These are phyloP conservation scores for Stylophora pistillata DNA, from an alignment of 64 coral and sea anemone species.

Conservation along the genomic window DNA sequence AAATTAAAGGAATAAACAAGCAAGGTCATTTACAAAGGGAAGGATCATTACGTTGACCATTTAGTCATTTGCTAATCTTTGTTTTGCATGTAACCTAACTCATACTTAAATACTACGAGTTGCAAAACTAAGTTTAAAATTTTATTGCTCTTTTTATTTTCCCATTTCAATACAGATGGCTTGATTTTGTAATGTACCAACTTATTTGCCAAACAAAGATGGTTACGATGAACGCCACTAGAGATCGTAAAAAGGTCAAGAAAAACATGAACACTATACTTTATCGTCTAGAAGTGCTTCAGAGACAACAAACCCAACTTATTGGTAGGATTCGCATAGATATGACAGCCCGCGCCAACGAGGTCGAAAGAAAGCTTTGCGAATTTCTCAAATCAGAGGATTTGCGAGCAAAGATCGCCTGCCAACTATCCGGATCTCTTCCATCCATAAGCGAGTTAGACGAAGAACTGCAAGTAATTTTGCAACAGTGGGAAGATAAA, in stretches of 20 bases:
- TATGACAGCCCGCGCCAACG: background rate
- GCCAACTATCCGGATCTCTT: background rate
- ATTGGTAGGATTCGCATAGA: background rate
- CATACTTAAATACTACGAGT: no score
- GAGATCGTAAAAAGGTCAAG: background rate
- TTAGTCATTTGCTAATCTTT: no score
- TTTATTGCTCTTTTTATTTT: no score
- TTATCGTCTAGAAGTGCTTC: background rate
- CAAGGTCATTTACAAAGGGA: no score
- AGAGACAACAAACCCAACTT: background rate
- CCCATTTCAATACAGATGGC: background rate
- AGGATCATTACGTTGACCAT: no score
- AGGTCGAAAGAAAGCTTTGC: background rate
- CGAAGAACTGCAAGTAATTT: conserved; percentile 15
- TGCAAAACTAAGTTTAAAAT: no score
- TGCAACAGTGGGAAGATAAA: conserved; percentile 41
- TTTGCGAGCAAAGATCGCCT: background rate
- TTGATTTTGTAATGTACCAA: background rate
- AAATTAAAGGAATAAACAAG: no score
- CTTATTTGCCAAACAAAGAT: background rate
- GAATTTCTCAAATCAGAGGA: background rate
- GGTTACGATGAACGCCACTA: background rate
- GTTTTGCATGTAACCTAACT: no score
- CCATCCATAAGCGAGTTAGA: background rate
- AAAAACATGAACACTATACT: background rate